These are phyloP conservation scores for Pharmacophagus antenor DNA, from an alignment of 2,888 invertebrate genomes.

Conservation along the genomic window DNA sequence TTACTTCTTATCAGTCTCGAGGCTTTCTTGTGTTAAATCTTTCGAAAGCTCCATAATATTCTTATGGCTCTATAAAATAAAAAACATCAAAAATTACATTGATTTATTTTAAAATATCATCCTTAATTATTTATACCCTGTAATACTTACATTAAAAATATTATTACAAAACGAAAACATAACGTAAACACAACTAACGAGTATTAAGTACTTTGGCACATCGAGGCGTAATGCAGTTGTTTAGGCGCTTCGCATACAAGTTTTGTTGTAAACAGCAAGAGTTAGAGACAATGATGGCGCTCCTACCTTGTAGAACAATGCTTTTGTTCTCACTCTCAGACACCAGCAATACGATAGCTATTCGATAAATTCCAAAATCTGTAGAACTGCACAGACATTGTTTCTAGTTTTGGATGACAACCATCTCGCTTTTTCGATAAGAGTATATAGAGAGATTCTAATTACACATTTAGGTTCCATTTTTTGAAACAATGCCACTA, in stretches of 20 bases:
- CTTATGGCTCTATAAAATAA: too few relatives aligned
- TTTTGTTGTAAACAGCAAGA: background rate
- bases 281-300: background rate
- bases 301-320: background rate
- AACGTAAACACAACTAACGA: slow-evolving; percentile 42
- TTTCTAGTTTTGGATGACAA: background rate
- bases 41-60: too few relatives aligned
- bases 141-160: slow-evolving; percentile 37
- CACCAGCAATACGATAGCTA: background rate
- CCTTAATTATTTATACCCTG: slow-evolving; percentile 27
- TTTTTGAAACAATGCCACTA: too few relatives aligned
- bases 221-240: slow-evolving; percentile 14
- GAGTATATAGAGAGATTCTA: too few relatives aligned
- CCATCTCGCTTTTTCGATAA: background rate
- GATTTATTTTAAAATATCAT: slow-evolving; percentile 1
- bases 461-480: too few relatives aligned
- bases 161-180: slow-evolving; percentile 40
- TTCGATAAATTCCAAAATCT: slow-evolving; percentile 3
- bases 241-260: slow-evolving; percentile 1
- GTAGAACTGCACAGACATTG: background rate
- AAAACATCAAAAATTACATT: background rate
- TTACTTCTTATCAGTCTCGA: too few relatives aligned
- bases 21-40: too few relatives aligned
- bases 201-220: slow-evolving; percentile 59
- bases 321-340: background rate